Percentiles rank a stretch among this genome's conserved stretches.
These are phyloP conservation scores for Synanthedon vespiformis DNA, from an alignment of 2,888 invertebrate species.

Conservation along the genomic window DNA sequence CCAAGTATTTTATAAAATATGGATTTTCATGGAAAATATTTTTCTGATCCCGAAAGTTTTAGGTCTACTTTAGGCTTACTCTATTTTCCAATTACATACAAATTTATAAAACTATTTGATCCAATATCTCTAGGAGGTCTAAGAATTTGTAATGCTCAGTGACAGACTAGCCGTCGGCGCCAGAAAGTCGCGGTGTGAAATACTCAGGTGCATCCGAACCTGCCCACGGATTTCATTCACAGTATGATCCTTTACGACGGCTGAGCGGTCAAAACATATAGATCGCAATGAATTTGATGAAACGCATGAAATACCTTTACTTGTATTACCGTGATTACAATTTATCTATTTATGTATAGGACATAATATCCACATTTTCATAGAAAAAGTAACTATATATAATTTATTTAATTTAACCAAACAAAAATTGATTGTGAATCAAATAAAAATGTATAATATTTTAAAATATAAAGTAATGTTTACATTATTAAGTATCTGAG, in stretches of 20 bases:
- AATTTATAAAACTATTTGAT: no score
- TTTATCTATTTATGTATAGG: no score
- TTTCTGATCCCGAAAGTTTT: no score
- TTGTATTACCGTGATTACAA: not conserved
- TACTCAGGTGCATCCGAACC: constrained; percentile 76
- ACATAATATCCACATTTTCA: no score
- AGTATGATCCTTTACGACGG: constrained; percentile 24
- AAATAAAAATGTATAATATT: not conserved
- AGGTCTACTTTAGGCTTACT: no score
- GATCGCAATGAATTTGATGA: not conserved
- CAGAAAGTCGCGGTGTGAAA: constrained; percentile 73
- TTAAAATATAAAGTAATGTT: no score
- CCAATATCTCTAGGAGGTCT: not conserved
- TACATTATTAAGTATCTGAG: not conserved
- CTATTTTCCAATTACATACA: no score
- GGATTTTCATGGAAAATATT: no score
- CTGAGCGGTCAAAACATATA: not conserved
- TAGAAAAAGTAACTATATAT: no score
- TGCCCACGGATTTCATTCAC: constrained; percentile 54
- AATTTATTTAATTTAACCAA: not conserved
- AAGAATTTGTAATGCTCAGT: not conserved
- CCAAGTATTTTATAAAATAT: no score
- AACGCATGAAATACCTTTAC: no score
- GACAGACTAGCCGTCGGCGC: constrained; percentile 54
- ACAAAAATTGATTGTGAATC: not conserved